Percentiles rank a stretch among this genome's conserved stretches.
phyloP scores from a whole-genome alignment of 1,140 invertebrate species.

The Dendroctonus ponderosae region DNA sequence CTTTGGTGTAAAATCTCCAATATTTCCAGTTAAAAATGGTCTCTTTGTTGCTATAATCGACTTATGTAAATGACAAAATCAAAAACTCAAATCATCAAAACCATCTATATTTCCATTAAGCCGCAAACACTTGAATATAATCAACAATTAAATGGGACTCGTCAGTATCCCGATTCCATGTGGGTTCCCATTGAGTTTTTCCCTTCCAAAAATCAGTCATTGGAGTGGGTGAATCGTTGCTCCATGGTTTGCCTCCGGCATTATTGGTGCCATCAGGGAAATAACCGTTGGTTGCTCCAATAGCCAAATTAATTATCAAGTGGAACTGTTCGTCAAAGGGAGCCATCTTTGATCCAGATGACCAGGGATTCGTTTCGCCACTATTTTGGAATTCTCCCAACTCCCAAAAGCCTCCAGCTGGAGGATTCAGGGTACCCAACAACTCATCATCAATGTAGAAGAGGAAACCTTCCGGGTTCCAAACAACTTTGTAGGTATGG shows the following conservation, averaged over 20 bases:
- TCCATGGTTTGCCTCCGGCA: conserved; percentile 53
- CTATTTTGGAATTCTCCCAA: conserved; percentile 26
- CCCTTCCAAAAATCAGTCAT: conserved; percentile 54
- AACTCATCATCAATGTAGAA: conserved; percentile 37
- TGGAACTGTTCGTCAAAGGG: conserved; percentile 65
- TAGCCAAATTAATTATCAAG: conserved; percentile 59
- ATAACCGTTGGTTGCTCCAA: conserved; percentile 46
- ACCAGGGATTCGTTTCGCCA: conserved; percentile 48
- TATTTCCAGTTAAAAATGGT: too few relatives aligned
- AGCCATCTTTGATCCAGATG: conserved; percentile 51
- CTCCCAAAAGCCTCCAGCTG: conserved; percentile 37
- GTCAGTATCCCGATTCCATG: conserved; percentile 51
- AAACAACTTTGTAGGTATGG: conserved; percentile 55
- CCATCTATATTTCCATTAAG: conserved; percentile 44
- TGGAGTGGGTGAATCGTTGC: conserved; percentile 44
- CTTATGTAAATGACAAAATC: too few relatives aligned
- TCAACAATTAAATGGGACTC: conserved; percentile 59
- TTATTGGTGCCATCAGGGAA: conserved; percentile 52
- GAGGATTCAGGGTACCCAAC: conserved; percentile 33
- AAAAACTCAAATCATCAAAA: background rate
- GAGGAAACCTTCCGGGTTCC: conserved; percentile 48
- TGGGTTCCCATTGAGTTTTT: conserved; percentile 52
- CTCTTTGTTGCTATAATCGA: too few relatives aligned
- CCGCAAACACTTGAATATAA: conserved; percentile 57
- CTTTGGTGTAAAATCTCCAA: too few relatives aligned